phyloP scores from a whole-genome alignment of 2,113 vertebrate species.

The Nesogale talazaci region DNA sequence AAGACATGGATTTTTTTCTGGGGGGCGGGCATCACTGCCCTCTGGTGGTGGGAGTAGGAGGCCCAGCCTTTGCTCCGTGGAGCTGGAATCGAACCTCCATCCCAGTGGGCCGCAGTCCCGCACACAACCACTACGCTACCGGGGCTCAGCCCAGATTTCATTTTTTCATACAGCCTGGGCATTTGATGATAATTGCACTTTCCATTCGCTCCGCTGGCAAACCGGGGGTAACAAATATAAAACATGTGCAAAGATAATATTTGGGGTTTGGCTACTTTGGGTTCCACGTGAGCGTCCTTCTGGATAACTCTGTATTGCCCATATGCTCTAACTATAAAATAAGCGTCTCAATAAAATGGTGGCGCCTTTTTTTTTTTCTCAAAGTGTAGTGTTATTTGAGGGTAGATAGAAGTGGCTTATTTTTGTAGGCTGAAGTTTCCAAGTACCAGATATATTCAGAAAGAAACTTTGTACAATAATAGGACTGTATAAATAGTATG shows the following conservation, averaged over 20 bases:
- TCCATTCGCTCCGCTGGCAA: conserved; percentile 33
- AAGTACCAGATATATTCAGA: conserved; percentile 27
- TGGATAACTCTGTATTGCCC: conserved; percentile 19
- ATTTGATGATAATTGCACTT: neutral
- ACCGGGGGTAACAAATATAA: neutral
- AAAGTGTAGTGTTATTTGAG: neutral
- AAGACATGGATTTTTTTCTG: conserved; percentile 40
- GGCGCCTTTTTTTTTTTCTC: neutral
- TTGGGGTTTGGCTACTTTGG: neutral
- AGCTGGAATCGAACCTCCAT: too few relatives aligned
- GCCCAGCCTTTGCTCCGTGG: too few relatives aligned
- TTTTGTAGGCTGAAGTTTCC: conserved; percentile 23
- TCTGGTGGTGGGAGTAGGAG: too few relatives aligned
- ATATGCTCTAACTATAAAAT: conserved; percentile 4
- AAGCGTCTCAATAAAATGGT: neutral
- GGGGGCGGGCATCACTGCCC: too few relatives aligned
- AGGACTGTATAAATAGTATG: conserved; percentile 37
- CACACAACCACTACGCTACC: too few relatives aligned
- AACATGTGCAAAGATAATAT: conserved; percentile 11
- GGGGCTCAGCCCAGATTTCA: too few relatives aligned
- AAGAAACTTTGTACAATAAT: conserved; percentile 2
- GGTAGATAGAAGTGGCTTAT: neutral
- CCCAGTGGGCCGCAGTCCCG: too few relatives aligned
- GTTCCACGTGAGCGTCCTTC: neutral
- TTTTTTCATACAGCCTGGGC: neutral